These are phyloP conservation scores for Rhopilema esculentum DNA, from an alignment of 30 jellyfish, hydroid and myxozoan species.

Conservation along the genomic window DNA sequence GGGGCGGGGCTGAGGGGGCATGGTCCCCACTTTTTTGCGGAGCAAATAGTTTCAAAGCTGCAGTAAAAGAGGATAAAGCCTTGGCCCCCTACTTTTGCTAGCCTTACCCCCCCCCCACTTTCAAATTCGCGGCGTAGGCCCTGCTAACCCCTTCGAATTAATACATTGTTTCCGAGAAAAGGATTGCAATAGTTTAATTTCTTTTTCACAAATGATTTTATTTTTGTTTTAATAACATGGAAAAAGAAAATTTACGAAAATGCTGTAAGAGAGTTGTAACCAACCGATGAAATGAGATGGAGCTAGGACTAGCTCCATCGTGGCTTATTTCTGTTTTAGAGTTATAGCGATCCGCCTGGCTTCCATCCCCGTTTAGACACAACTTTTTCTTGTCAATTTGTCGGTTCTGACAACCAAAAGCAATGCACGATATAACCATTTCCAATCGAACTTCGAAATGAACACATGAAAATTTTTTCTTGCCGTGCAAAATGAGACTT, in stretches of 20 bases:
- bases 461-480: not conserved
- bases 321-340: not conserved
- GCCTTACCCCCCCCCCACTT: not conserved
- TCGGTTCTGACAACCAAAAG: not conserved
- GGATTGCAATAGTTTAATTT: not conserved
- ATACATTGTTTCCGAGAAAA: not conserved
- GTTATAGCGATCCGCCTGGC: not conserved
- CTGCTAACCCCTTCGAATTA: not conserved
- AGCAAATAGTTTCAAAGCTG: too few relatives aligned
- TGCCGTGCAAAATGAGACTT: not conserved
- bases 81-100: not conserved
- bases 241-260: not conserved
- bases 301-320: not conserved
- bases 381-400: not conserved
- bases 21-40: too few relatives aligned
- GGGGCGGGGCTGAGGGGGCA: too few relatives aligned
- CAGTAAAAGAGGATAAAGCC: too few relatives aligned
- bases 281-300: not conserved
- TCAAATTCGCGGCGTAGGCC: not conserved
- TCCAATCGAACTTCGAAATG: not conserved
- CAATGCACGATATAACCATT: not conserved
- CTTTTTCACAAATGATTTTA: not conserved
- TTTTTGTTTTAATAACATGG: not conserved
- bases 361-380: not conserved
- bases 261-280: not conserved